Conservation (phyloP, 2,797 vertebrate species). For the Thamnophis elegans region DNA sequence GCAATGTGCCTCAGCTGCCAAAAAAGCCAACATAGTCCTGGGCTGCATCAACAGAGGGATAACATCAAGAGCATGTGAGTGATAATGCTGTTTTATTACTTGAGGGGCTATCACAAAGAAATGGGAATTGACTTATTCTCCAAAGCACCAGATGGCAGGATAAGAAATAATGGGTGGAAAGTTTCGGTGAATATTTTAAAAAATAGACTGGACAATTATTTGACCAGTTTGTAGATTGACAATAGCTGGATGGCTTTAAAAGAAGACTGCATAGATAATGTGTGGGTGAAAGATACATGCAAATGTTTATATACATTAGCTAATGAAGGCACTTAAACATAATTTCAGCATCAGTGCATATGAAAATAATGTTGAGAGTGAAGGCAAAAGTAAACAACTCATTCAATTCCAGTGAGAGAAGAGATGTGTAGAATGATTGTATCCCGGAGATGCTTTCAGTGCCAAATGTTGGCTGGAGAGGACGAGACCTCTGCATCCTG, state of each 20-base stretch:
- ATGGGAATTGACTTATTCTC: background rate
- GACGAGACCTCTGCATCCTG: background rate
- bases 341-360: background rate
- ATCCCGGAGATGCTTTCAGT: background rate
- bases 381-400: background rate
- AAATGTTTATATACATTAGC: background rate
- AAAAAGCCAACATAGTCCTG: background rate
- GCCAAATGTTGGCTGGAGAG: background rate
- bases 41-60: background rate
- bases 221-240: background rate
- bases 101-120: background rate
- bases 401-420: background rate
- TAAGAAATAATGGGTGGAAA: background rate
- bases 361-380: background rate
- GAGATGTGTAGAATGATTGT: background rate
- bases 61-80: background rate
- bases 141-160: background rate
- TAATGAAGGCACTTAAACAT: background rate
- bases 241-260: background rate
- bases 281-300: background rate
- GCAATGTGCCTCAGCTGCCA: background rate
- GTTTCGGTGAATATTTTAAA: background rate
- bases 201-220: background rate
- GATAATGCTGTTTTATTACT: background rate
- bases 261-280: background rate